Evolutionary conservation across 2,888 invertebrate genomes (phyloP).

Genomic region (Stenotaenia linearis): DNA sequence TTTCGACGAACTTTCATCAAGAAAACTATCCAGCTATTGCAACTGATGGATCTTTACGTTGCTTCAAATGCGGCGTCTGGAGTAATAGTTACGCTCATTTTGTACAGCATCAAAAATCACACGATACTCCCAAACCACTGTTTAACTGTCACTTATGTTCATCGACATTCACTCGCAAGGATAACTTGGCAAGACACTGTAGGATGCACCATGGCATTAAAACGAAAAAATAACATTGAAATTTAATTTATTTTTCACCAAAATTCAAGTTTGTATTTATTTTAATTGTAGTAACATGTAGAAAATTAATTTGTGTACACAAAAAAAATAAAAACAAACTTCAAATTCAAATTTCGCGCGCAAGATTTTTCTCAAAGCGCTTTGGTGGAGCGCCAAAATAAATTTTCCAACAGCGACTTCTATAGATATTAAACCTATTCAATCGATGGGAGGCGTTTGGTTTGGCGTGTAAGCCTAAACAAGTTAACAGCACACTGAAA

Average conservation of each 20-base stretch:
- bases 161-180: not conserved
- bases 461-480: not conserved
- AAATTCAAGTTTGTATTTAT: too few relatives aligned
- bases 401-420: not conserved
- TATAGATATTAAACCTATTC: not conserved
- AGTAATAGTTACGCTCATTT: not conserved
- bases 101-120: not conserved
- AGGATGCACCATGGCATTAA: not conserved
- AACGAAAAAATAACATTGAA: too few relatives aligned
- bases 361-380: too few relatives aligned
- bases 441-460: not conserved
- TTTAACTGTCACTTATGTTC: not conserved
- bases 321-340: too few relatives aligned
- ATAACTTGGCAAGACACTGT: not conserved
- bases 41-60: not conserved
- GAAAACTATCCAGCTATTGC: too few relatives aligned
- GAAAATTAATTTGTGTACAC: too few relatives aligned
- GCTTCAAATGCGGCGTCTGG: not conserved
- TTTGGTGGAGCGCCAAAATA: too few relatives aligned
- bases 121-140: not conserved
- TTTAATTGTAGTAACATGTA: too few relatives aligned
- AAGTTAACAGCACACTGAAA: not conserved
- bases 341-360: too few relatives aligned
- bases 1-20: too few relatives aligned
- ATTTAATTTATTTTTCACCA: too few relatives aligned